Base-by-base conservation (phyloP, 1,140 invertebrate species). In the Scaptomyza pallida region DNA sequence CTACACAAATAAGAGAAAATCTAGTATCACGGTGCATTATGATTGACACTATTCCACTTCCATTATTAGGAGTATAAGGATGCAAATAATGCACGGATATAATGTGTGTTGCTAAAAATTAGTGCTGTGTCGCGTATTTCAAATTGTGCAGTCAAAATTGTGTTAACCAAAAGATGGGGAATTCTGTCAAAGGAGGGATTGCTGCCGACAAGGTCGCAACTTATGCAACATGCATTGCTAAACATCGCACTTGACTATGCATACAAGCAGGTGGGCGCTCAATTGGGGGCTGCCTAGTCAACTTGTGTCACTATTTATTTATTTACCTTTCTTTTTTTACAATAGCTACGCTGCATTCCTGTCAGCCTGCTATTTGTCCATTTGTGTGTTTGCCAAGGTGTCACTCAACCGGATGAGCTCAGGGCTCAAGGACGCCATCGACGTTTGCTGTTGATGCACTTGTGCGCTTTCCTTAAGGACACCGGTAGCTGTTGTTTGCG, bases 171-270 rank as follows among this genome's bases (percentile, higher is more conserved):
- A n/a, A n/a, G n/a, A 4, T 21, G 2, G 19, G 4, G 52, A n/a
- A 52, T 13, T 52, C 15, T 12, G 55, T 6, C 12, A 3, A 19
- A 10, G 5, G 21, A 1, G 23, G n/a, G 55, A 12, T 12, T 37
- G 33, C 2, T 17, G 51, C 48, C 13, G 51, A 54, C 48, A 51
- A 35, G 8, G 37, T 17, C 37, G 50, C 61, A 56, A 60, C 54
- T 71, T 68, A 61, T 64, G 59, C 68, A 65, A 65, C 65, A 56
- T 73, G 55, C 68, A 67, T 70, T 70, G 67, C 50, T 65, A 78
- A 78, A 78, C 72, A 71, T 80, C 75, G 65, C 83, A 89, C 83
- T 89, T 89, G 79, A 80, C 82, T 89, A 78, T 74, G 80, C 80
- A 89, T 89, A 89, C 83, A 89, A 45, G 41, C 64, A 74, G 67